A percentile compares a stretch with the other conserved stretches of the same genome.
These are phyloP conservation scores for Ctenopoma multispine DNA, from an alignment of 2,797 vertebrate genomes.

Conservation along the genomic window DNA sequence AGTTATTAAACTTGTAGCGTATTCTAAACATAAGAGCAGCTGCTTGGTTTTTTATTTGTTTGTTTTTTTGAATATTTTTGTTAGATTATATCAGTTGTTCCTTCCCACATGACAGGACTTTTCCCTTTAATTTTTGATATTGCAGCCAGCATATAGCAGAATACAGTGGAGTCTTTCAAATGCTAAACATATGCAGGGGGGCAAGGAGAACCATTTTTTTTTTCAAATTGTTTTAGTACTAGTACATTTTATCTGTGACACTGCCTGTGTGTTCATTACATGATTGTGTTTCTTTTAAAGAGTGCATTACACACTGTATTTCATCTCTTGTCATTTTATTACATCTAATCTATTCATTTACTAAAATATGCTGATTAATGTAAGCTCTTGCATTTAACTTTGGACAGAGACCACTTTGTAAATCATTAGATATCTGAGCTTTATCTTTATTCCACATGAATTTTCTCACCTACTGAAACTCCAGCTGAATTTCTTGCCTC, in stretches of 20 bases:
- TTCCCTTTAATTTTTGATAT: constrained; percentile 67
- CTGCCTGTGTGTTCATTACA: constrained; percentile 5
- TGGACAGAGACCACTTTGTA: constrained; percentile 9
- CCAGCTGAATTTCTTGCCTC: constrained; percentile 7
- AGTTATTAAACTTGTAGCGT: constrained; percentile 55
- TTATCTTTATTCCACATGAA: constrained; percentile 16
- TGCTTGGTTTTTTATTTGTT: constrained; percentile 44
- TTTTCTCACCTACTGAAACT: constrained; percentile 24
- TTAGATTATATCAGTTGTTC: constrained; percentile 55
- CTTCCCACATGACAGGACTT: constrained; percentile 47
- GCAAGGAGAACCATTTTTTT: constrained; percentile 4
- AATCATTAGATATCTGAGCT: constrained; percentile 25
- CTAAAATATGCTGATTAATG: constrained; percentile 30
- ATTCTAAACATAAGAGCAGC: constrained; percentile 42
- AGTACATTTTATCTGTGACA: neutral
- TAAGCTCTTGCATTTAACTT: constrained; percentile 23
- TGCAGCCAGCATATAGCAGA: constrained; percentile 61
- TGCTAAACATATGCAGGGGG: constrained; percentile 37
- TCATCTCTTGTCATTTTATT: constrained; percentile 29
- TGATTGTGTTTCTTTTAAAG: constrained; percentile 3
- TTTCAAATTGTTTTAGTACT: constrained; percentile 24
- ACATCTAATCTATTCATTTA: constrained; percentile 18
- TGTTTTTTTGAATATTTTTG: constrained; percentile 62
- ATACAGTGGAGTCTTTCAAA: constrained; percentile 31
- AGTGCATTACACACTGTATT: constrained; percentile 1